phyloP scores from a whole-genome alignment of 2,888 invertebrate species.

The Epinotia ramella region DNA sequence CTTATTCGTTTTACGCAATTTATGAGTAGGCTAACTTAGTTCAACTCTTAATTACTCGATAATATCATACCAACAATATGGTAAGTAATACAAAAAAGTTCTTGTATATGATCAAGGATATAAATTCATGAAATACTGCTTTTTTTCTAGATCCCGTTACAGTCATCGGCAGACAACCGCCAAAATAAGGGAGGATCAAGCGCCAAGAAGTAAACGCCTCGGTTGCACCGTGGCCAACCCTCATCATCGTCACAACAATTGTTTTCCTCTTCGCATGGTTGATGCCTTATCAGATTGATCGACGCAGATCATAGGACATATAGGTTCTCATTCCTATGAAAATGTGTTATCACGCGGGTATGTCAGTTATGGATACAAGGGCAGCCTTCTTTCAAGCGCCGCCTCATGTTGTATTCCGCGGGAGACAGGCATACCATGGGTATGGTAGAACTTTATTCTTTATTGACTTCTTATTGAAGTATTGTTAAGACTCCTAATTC shows the following conservation, averaged over 20 bases:
- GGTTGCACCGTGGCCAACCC: neutral
- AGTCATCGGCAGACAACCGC: conserved; percentile 55
- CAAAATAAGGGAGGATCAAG: conserved; percentile 55
- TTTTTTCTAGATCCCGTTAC: conserved; percentile 68
- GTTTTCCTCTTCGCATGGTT: conserved; percentile 6
- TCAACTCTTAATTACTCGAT: too few species aligned
- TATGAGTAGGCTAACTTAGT: too few species aligned
- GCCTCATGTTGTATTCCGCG: neutral
- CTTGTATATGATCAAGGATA: too few species aligned
- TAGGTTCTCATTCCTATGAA: neutral
- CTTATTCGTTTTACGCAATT: too few species aligned
- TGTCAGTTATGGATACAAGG: neutral
- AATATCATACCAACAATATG: too few species aligned
- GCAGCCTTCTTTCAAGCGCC: neutral
- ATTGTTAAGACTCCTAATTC: neutral
- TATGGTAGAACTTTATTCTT: neutral
- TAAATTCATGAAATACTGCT: too few species aligned
- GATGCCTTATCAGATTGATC: conserved; percentile 35
- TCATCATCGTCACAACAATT: neutral
- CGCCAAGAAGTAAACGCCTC: conserved; percentile 59
- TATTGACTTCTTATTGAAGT: neutral
- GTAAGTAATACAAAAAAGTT: too few species aligned
- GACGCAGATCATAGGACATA: neutral
- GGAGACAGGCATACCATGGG: neutral
- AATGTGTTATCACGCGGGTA: neutral